These are phyloP conservation scores for Nebria ingens DNA, from an alignment of 1,140 invertebrate genomes.

Conservation along the genomic window DNA sequence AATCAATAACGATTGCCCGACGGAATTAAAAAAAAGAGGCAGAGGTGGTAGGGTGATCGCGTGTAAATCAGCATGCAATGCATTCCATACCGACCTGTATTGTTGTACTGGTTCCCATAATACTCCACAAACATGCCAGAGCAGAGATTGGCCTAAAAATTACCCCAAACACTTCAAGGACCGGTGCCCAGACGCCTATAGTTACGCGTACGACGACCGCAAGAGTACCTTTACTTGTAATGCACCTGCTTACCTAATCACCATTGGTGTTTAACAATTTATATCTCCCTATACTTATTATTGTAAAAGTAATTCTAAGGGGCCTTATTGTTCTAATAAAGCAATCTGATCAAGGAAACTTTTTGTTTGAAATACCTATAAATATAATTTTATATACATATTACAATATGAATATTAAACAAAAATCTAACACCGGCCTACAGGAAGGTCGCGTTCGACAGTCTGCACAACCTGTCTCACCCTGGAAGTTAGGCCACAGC, in stretches of 20 bases:
- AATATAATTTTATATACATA: too few relatives aligned
- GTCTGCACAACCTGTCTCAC: constrained; percentile 26
- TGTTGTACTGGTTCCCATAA: constrained; percentile 34
- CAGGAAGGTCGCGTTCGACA: constrained; percentile 19
- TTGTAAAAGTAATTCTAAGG: too few relatives aligned
- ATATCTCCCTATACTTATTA: too few relatives aligned
- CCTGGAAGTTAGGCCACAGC: constrained; percentile 18
- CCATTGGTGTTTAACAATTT: constrained; percentile 10
- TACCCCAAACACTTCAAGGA: constrained; percentile 31
- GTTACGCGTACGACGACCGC: constrained; percentile 31
- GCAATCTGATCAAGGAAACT: too few relatives aligned
- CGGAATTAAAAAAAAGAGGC: constrained; percentile 22
- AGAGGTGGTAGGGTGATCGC: constrained; percentile 27
- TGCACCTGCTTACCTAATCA: constrained; percentile 15
- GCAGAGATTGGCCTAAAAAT: constrained; percentile 23
- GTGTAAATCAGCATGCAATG: constrained; percentile 37
- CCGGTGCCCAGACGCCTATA: constrained; percentile 31
- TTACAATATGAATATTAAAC: too few relatives aligned
- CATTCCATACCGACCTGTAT: constrained; percentile 34
- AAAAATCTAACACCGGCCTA: too few relatives aligned
- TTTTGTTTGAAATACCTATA: too few relatives aligned
- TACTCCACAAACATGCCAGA: constrained; percentile 30
- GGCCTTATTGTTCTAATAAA: too few relatives aligned
- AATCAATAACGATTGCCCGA: constrained; percentile 32
- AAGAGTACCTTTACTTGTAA: constrained; percentile 29